Base-by-base conservation (phyloP, 1,140 invertebrate genomes). In the Megalopta genalis region DNA sequence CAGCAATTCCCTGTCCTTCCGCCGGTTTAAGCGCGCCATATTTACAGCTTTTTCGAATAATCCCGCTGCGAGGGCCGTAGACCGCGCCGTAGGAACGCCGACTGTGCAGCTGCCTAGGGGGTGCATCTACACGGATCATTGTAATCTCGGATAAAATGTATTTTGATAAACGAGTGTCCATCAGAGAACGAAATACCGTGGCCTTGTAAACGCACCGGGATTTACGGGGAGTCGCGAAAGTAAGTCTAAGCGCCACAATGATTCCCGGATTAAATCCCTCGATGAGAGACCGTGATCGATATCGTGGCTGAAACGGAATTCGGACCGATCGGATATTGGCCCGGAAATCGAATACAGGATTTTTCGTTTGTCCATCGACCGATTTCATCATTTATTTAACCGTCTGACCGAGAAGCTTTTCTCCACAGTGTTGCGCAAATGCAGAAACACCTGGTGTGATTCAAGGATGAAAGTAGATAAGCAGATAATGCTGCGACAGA, bases 21-120 rank as follows among this genome's bases (percentile, higher is more conserved):
- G 70, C 12, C 60, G 76, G 23, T 84, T 84, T 75, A 71, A 84
- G 72, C 66, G 59, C 76, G 39, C 10, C 54, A 46, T 84, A 84
- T 84, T 79, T 84, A 84, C 83, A n/a, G 66, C 70, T 83, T 42
- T 70, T 84, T 49, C 64, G 77, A 74, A 67, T 84, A 84, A 84
- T 84, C 82, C 80, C 18, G 52, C 42, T 32, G 65, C 10, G 70
- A 69, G 65, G 32, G 42, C 10, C 9, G 21, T 18, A 67, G 54
- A 52, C 52, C 2, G 21, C 10, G 12, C 9, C 23, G 16, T 27
- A 42, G 64, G 63, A 66, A 42, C 54, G 54, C 27, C 18, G 18
- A n/a, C 27, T 23, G 54, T 27, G 23, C 52, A 25, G 54, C 57
- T 21, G 46, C 8, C 21, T 54, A 12, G 25, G 32, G 32, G 63